Conservation (phyloP, 2,113 vertebrate species). For the Eulacestoma nigropectus region DNA sequence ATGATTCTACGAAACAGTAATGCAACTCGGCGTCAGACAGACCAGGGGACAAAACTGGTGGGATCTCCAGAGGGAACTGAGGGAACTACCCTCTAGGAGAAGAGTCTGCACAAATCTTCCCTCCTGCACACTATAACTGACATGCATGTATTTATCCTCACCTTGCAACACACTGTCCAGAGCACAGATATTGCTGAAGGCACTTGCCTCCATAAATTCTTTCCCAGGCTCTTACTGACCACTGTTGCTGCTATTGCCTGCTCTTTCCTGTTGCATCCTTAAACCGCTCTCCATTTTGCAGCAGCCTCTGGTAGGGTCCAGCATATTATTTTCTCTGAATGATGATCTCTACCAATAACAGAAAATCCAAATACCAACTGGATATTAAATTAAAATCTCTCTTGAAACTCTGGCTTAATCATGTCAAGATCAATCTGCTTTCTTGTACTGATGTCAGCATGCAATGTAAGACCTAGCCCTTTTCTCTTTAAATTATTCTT, state of each 20-base stretch:
- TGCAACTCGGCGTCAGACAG: not conserved
- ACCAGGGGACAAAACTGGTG: not conserved
- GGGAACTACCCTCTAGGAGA: not conserved
- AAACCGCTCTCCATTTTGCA: not conserved
- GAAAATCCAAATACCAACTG: not conserved
- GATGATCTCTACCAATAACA: not conserved
- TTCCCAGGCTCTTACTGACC: not conserved
- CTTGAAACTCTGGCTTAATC: not conserved
- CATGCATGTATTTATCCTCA: not conserved
- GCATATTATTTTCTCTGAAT: not conserved
- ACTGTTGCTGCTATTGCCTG: not conserved
- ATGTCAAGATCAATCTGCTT: not conserved
- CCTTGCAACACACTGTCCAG: not conserved
- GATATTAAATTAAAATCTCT: not conserved
- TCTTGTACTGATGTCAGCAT: not conserved
- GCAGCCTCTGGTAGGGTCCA: not conserved
- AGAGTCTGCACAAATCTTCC: slow-evolving; percentile 1
- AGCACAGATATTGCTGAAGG: not conserved
- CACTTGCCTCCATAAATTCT: not conserved
- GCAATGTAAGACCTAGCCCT: not conserved
- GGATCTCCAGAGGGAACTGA: not conserved
- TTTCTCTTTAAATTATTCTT: not conserved
- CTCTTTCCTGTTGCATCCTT: not conserved
- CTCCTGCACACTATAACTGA: not conserved
- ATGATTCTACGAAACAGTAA: not conserved